phyloP scores from a whole-genome alignment of 2,888 invertebrate genomes.

The Melanotus villosus region DNA sequence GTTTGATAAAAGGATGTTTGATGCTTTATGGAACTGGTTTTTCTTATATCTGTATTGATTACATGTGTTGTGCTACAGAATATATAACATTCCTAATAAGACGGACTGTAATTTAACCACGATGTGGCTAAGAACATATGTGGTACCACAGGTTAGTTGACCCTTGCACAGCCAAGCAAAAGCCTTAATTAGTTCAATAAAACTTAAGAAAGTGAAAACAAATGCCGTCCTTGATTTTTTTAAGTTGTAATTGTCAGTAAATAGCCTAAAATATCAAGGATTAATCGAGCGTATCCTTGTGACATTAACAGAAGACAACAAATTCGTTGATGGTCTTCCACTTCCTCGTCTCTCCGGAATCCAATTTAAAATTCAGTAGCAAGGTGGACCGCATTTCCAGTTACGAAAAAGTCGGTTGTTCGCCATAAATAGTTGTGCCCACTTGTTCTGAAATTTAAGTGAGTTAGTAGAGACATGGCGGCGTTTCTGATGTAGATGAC shows the following conservation, averaged over 20 bases:
- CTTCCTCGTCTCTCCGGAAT: conserved; percentile 28
- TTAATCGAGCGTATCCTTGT: background rate
- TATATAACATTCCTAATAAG: conserved; percentile 8
- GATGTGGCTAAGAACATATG: conserved; percentile 12
- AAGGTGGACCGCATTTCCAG: conserved; percentile 36
- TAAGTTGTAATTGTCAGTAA: too few species aligned
- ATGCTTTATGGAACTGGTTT: too few species aligned
- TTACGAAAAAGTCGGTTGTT: conserved; percentile 25
- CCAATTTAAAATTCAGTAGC: conserved; percentile 32
- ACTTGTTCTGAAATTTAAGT: conserved; percentile 42
- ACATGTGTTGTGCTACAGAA: background rate
- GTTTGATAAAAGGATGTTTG: too few species aligned
- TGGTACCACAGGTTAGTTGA: conserved; percentile 23
- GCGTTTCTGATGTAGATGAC: conserved; percentile 52
- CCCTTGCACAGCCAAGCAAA: background rate
- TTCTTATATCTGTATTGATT: too few species aligned
- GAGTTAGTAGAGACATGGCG: conserved; percentile 43
- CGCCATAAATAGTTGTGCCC: conserved; percentile 30
- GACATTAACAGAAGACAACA: background rate
- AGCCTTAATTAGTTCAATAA: background rate
- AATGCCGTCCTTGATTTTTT: too few species aligned
- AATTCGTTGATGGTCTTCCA: too few species aligned
- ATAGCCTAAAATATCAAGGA: conserved; percentile 20
- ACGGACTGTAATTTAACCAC: conserved; percentile 4
- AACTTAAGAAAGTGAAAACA: too few species aligned